phyloP scores from a whole-genome alignment of 2,113 vertebrate species.

The Cottus gobio region DNA sequence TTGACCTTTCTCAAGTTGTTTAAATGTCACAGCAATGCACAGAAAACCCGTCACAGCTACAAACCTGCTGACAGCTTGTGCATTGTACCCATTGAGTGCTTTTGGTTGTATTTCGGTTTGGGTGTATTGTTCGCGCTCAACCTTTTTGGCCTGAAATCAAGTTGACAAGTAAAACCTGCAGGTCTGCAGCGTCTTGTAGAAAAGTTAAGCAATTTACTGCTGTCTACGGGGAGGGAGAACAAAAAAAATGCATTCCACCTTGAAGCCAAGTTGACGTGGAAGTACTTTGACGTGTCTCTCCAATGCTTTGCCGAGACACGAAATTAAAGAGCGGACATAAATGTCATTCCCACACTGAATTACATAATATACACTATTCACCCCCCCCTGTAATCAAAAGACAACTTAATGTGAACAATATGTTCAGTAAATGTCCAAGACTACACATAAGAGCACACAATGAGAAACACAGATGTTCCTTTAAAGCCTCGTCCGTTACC shows the following conservation, averaged over 20 bases:
- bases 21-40: conserved; percentile 62
- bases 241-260: conserved; percentile 14
- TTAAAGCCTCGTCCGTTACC: conserved; percentile 47
- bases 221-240: conserved; percentile 3
- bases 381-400: conserved; percentile 56
- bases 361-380: conserved; percentile 64
- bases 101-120: conserved; percentile 29
- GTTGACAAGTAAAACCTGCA: conserved; percentile 29
- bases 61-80: conserved; percentile 39
- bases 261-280: conserved; percentile 42
- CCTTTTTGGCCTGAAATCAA: conserved; percentile 48
- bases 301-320: conserved; percentile 37
- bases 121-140: conserved; percentile 21
- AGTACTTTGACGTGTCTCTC: conserved; percentile 54
- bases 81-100: conserved; percentile 19
- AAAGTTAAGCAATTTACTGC: conserved; percentile 32
- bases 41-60: conserved; percentile 37
- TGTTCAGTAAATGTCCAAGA: conserved; percentile 76
- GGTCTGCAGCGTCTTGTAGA: conserved; percentile 31
- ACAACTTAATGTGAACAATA: conserved; percentile 77
- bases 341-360: conserved; percentile 66
- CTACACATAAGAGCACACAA: conserved; percentile 58
- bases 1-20: conserved; percentile 65
- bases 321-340: conserved; percentile 64
- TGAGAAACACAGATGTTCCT: conserved; percentile 49